A percentile compares a stretch with the other conserved stretches of the same genome.
Conservation (phyloP, 2,888 invertebrate species). For the Aplocera efformata region DNA sequence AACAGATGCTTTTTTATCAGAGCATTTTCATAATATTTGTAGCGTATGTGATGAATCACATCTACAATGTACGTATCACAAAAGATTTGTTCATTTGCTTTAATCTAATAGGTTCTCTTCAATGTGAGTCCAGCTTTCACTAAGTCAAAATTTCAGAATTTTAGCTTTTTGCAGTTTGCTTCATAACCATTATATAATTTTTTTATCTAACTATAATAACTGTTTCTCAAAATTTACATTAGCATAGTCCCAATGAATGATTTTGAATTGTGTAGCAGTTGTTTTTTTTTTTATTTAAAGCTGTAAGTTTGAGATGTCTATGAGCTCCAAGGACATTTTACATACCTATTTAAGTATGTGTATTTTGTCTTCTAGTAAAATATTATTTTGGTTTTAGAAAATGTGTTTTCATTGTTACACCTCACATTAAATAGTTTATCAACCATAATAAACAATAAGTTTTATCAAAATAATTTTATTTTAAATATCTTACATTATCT, state of each 20-base stretch:
- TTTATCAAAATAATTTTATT: constrained; percentile 17
- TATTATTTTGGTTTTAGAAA: constrained; percentile 67
- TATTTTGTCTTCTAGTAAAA: constrained; percentile 77
- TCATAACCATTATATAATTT: no score
- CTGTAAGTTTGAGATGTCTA: constrained; percentile 52
- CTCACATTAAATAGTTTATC: constrained; percentile 7
- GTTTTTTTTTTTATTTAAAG: constrained; percentile 44
- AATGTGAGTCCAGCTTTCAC: no score
- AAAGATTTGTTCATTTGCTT: no score
- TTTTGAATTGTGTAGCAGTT: constrained; percentile 58
- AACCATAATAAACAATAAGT: constrained; percentile 6
- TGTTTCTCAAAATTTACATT: constrained; percentile 32
- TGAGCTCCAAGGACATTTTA: constrained; percentile 54
- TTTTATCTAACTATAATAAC: constrained; percentile 28
- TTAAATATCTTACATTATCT: neutral
- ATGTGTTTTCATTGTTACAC: constrained; percentile 19
- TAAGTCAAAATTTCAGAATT: no score
- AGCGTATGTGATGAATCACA: no score
- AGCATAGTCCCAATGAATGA: constrained; percentile 55
- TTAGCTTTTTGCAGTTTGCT: no score
- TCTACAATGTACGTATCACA: no score
- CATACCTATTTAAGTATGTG: constrained; percentile 44
- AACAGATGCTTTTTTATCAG: no score
- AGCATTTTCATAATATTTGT: no score
- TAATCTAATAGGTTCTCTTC: no score